These are phyloP conservation scores for Mimachlamys varia DNA, from an alignment of 2,888 invertebrate genomes.

Conservation along the genomic window DNA sequence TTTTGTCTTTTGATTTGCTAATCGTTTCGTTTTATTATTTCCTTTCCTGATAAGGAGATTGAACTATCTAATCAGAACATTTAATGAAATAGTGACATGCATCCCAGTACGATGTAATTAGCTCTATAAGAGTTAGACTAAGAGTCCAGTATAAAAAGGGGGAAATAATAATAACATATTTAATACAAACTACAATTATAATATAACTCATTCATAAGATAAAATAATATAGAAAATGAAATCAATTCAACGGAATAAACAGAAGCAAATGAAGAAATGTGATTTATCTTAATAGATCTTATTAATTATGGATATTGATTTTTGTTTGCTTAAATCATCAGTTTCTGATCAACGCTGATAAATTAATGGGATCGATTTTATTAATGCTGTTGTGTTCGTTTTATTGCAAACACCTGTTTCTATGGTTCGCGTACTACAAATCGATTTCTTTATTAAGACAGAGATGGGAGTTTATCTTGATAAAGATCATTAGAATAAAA, in stretches of 20 bases:
- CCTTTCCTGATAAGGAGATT: constrained; percentile 7
- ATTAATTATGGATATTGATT: not conserved
- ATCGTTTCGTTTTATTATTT: constrained; percentile 19
- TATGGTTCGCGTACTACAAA: not conserved
- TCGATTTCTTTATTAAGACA: not conserved
- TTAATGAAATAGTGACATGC: not conserved
- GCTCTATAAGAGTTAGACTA: not conserved
- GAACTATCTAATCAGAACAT: not conserved
- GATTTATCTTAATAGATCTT: not conserved
- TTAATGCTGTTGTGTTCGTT: not conserved
- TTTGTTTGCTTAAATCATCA: not conserved
- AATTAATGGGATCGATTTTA: not conserved
- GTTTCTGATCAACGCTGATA: not conserved
- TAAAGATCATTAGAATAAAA: not conserved
- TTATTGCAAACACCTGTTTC: not conserved
- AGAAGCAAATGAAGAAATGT: too few species aligned
- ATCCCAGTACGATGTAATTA: not conserved
- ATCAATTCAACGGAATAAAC: too few species aligned
- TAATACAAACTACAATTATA: not conserved
- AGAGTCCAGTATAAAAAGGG: not conserved
- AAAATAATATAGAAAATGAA: not conserved
- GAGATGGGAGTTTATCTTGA: not conserved
- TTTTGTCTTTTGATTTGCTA: constrained; percentile 34
- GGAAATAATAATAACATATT: not conserved
- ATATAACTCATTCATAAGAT: not conserved